Evolutionary conservation across 1,140 invertebrate species (phyloP).

Genomic region (Tetramorium alpestre): DNA sequence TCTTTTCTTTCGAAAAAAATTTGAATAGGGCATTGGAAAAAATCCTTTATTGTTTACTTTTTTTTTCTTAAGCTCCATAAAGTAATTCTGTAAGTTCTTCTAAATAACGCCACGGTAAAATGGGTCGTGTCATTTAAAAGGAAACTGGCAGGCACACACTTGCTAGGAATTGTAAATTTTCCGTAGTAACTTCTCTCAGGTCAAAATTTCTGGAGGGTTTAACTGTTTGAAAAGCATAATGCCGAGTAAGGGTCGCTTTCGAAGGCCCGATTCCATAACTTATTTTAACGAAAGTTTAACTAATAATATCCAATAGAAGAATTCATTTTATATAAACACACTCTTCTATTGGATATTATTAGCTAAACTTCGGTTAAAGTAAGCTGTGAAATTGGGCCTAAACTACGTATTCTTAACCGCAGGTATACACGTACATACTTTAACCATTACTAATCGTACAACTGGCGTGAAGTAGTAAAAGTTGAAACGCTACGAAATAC

Average conservation of each 20-base stretch:
- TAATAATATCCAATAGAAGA: too few relatives aligned
- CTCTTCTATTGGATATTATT: too few relatives aligned
- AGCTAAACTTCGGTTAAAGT: too few relatives aligned
- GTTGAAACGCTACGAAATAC: not conserved
- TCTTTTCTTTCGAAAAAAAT: not conserved
- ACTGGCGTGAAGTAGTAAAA: conserved; percentile 5
- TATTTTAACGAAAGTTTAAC: too few relatives aligned
- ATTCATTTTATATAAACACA: too few relatives aligned
- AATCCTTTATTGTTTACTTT: not conserved
- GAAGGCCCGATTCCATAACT: too few relatives aligned
- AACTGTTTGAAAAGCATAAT: not conserved
- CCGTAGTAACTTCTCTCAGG: not conserved
- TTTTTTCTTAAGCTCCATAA: not conserved
- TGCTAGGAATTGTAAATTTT: not conserved
- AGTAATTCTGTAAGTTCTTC: not conserved
- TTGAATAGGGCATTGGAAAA: too few relatives aligned
- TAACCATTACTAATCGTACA: not conserved
- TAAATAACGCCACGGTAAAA: not conserved
- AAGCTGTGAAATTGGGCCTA: not conserved
- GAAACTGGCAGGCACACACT: not conserved
- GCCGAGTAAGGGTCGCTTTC: not conserved
- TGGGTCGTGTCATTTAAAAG: not conserved
- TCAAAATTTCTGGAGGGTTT: not conserved
- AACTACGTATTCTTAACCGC: not conserved
- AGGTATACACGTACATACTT: not conserved